Evolutionary conservation across 2,797 vertebrate species (phyloP).

Genomic region (Pseudochaenichthys georgianus): DNA sequence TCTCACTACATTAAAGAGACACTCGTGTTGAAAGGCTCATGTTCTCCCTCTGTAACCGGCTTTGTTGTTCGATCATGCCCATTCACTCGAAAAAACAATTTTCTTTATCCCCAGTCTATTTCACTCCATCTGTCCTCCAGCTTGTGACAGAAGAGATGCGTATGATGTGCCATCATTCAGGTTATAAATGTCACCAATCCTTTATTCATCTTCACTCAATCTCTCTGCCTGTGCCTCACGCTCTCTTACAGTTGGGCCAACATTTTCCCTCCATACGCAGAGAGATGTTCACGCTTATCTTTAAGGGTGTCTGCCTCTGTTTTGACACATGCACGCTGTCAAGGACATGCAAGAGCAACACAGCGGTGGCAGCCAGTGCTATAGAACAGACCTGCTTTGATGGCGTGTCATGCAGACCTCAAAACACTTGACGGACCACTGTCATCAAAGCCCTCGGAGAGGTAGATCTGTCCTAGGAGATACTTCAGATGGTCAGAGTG

Average conservation of each 20-base stretch:
- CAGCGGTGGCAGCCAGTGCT: slow-evolving; percentile 47
- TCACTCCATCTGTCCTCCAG: slow-evolving; percentile 24
- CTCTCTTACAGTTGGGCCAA: slow-evolving; percentile 14
- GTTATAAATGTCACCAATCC: slow-evolving; percentile 48
- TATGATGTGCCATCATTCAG: slow-evolving; percentile 23
- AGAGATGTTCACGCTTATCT: slow-evolving; percentile 44
- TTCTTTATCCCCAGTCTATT: slow-evolving; percentile 7
- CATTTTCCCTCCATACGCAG: slow-evolving; percentile 5
- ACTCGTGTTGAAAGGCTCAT: slow-evolving; percentile 35
- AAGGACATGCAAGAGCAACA: slow-evolving; percentile 64
- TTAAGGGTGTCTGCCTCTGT: slow-evolving; percentile 46
- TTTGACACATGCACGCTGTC: slow-evolving; percentile 64
- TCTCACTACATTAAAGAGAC: slow-evolving; percentile 36
- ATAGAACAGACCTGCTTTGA: slow-evolving; percentile 60
- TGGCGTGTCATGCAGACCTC: slow-evolving; percentile 59
- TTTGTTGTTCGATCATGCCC: slow-evolving; percentile 35
- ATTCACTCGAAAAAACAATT: slow-evolving; percentile 26
- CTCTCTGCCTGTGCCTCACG: slow-evolving; percentile 5
- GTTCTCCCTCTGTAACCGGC: slow-evolving; percentile 6
- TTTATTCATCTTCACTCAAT: slow-evolving; percentile 24
- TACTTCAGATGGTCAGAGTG: slow-evolving; percentile 36
- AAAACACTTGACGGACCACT: slow-evolving; percentile 59
- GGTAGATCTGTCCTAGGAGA: slow-evolving; percentile 27
- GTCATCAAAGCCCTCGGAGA: slow-evolving; percentile 55
- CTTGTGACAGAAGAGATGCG: slow-evolving; percentile 20